Evolutionary conservation across 2,113 vertebrate species (phyloP).

Genomic region (Blennius ocellaris): DNA sequence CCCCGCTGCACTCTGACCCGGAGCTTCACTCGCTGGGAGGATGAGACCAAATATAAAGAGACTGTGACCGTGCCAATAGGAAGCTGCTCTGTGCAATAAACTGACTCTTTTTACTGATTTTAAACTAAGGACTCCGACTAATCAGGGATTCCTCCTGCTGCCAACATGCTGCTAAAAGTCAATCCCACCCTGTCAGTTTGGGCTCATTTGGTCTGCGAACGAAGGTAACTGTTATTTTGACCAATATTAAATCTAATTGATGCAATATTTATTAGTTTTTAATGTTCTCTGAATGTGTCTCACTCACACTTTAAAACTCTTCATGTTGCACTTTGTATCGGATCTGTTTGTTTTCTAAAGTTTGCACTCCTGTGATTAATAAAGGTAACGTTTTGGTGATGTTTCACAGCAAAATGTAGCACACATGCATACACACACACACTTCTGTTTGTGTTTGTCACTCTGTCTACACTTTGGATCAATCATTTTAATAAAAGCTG

Average conservation of each 20-base stretch:
- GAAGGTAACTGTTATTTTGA: conserved; percentile 44
- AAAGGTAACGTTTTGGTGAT: no score
- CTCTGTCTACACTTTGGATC: no score
- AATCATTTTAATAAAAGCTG: no score
- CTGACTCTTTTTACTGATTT: conserved; percentile 41
- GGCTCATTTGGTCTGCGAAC: conserved; percentile 51
- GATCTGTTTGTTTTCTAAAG: conserved; percentile 34
- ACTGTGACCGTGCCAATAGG: background rate
- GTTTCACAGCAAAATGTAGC: no score
- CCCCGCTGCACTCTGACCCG: conserved; percentile 23
- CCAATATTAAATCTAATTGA: background rate
- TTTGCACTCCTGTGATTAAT: conserved; percentile 52
- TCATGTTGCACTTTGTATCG: conserved; percentile 66
- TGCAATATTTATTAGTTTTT: conserved; percentile 53
- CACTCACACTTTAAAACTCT: conserved; percentile 51
- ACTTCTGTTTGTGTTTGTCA: no score
- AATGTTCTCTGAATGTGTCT: conserved; percentile 63
- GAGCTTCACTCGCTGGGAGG: no score
- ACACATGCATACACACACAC: no score
- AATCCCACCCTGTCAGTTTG: conserved; percentile 37
- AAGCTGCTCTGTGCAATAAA: no score
- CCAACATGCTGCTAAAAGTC: conserved; percentile 71
- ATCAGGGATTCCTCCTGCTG: conserved; percentile 46
- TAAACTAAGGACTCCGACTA: conserved; percentile 41
- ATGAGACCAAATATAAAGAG: conserved; percentile 33